These are phyloP conservation scores for Trididemnum clinides DNA, from an alignment of 23 tunicate species.

Conservation along the genomic window DNA sequence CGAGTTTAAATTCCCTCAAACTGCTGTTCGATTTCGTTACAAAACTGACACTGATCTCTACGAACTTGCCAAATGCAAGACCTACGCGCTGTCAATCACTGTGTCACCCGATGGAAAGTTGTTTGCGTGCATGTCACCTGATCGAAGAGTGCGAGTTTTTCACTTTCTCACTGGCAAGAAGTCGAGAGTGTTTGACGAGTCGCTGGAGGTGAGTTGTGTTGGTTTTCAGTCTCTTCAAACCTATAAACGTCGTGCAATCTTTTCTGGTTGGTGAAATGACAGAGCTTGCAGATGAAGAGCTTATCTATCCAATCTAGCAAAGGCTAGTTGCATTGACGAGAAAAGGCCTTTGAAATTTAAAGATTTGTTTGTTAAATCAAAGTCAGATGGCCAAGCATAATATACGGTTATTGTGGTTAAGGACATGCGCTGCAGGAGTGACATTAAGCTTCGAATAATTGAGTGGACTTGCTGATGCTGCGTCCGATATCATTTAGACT, in stretches of 20 bases:
- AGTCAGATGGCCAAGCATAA: too few species aligned
- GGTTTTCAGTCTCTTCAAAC: too few species aligned
- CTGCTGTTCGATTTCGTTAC: conserved; percentile 62
- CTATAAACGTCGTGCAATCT: too few species aligned
- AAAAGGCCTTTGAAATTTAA: too few species aligned
- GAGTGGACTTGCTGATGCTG: too few species aligned
- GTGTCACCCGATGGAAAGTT: conserved; percentile 65
- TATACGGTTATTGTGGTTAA: too few species aligned
- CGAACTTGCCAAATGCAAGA: conserved; percentile 69
- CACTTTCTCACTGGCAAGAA: conserved; percentile 80
- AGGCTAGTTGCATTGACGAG: too few species aligned
- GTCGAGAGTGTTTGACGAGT: conserved; percentile 84
- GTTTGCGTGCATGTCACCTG: conserved; percentile 67
- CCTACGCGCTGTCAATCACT: conserved; percentile 64
- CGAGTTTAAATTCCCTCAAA: conserved; percentile 57
- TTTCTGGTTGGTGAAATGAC: too few species aligned
- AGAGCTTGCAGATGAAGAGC: too few species aligned
- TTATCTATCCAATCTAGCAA: too few species aligned
- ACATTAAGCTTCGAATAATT: not conserved
- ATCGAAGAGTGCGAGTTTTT: conserved; percentile 68
- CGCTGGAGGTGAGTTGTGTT: conserved; percentile 64
- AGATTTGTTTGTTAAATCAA: too few species aligned
- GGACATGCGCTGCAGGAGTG: too few species aligned
- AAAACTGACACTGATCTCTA: conserved; percentile 94
- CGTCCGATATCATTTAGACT: conserved; percentile 2